These are phyloP conservation scores for Phania funesta DNA, from an alignment of 2,888 invertebrate genomes.

Conservation along the genomic window DNA sequence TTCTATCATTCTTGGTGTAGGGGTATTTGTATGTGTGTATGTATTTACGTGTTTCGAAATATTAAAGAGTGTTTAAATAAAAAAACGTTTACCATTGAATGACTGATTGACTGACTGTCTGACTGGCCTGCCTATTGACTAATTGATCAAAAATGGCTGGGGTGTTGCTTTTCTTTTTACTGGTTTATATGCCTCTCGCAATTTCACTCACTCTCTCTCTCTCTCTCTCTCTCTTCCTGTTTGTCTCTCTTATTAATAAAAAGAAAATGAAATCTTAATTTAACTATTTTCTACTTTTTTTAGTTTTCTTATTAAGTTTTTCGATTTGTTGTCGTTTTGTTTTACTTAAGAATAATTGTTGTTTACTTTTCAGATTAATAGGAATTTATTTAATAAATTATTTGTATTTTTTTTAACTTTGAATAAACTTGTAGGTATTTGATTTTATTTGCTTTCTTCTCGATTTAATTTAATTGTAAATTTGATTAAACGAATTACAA, in stretches of 20 bases:
- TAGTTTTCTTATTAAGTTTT: conserved; percentile 25
- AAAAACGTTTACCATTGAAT: not conserved
- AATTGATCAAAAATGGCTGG: conserved; percentile 24
- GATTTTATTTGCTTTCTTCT: conserved; percentile 55
- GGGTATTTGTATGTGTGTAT: conserved; percentile 19
- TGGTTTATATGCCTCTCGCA: not conserved
- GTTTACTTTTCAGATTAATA: conserved; percentile 53
- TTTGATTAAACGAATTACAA: conserved; percentile 59
- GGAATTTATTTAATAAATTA: conserved; percentile 59
- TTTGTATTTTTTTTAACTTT: conserved; percentile 50
- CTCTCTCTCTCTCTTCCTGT: not conserved
- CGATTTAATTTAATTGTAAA: conserved; percentile 47
- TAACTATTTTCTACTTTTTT: conserved; percentile 45
- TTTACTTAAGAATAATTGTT: conserved; percentile 49
- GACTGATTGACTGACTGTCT: not conserved
- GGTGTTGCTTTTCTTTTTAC: conserved; percentile 17
- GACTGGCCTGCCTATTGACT: not conserved
- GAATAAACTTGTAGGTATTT: conserved; percentile 50
- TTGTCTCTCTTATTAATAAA: conserved; percentile 24
- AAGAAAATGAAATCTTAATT: conserved; percentile 48
- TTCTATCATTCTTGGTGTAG: too few species aligned
- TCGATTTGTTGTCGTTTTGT: conserved; percentile 25
- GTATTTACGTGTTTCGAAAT: not conserved
- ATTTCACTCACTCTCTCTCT: not conserved
- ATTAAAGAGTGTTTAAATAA: not conserved